These are phyloP conservation scores for Raphicerus campestris DNA, from an alignment of 2,113 vertebrate species.

Conservation along the genomic window DNA sequence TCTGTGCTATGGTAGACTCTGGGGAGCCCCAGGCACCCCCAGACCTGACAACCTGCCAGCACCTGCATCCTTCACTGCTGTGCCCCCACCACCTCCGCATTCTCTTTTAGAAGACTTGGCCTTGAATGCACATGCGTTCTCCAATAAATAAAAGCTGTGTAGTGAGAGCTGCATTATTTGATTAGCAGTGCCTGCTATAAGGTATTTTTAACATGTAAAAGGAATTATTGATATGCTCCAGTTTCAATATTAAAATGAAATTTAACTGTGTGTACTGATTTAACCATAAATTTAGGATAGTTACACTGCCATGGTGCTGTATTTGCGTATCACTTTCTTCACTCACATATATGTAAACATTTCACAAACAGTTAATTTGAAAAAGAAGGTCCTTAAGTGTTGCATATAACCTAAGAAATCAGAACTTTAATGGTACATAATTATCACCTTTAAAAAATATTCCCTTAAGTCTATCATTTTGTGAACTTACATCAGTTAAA, in stretches of 20 bases:
- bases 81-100: fast-evolving
- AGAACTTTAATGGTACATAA: background rate
- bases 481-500: slow-evolving; percentile 58
- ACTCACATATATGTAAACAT: background rate
- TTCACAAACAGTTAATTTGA: slow-evolving; percentile 27
- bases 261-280: background rate
- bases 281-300: background rate
- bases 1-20: background rate
- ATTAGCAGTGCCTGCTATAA: background rate
- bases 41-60: background rate
- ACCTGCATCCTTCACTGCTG: background rate
- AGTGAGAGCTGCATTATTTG: background rate
- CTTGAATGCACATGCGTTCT: background rate
- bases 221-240: background rate
- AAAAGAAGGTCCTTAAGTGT: background rate
- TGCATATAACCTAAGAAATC: background rate
- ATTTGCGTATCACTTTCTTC: background rate
- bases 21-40: background rate
- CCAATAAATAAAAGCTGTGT: background rate
- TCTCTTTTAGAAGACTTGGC: background rate
- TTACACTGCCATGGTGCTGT: background rate
- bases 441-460: background rate
- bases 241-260: background rate
- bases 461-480: slow-evolving; percentile 43
- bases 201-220: background rate